These are phyloP conservation scores for Scaptomyza hsui DNA, from an alignment of 1,140 invertebrate genomes.

Conservation along the genomic window DNA sequence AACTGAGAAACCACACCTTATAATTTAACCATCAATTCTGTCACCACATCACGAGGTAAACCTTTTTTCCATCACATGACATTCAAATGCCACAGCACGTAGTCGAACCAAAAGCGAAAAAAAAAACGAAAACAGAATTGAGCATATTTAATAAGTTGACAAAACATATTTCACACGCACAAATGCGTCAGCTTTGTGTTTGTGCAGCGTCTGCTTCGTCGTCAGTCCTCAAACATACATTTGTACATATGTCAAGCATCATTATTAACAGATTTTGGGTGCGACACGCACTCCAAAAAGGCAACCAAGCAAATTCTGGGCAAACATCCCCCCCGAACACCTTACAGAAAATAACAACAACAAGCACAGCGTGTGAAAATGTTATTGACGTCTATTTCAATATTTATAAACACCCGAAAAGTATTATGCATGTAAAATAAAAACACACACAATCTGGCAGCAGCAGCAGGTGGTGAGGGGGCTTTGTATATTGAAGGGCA, in stretches of 20 bases:
- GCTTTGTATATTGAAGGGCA: neutral
- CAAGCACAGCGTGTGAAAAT: constrained; percentile 67
- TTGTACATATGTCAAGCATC: constrained; percentile 76
- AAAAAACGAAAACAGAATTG: constrained; percentile 42
- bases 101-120: constrained; percentile 25
- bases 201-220: constrained; percentile 3
- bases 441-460: constrained; percentile 13
- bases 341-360: constrained; percentile 10
- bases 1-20: constrained; percentile 10
- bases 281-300: constrained; percentile 60
- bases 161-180: constrained; percentile 81
- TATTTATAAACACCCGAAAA: constrained; percentile 65
- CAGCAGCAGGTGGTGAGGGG: neutral
- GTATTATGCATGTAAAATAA: constrained; percentile 43
- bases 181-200: constrained; percentile 64
- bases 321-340: constrained; percentile 14
- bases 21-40: constrained; percentile 36
- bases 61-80: constrained; percentile 8
- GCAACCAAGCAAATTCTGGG: constrained; percentile 12
- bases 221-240: constrained; percentile 24
- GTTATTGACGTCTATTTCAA: constrained; percentile 79
- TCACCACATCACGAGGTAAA: neutral
- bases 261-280: constrained; percentile 79
- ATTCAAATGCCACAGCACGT: constrained; percentile 64
- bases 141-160: constrained; percentile 82